Evolutionary conservation across 2,888 invertebrate species (phyloP), one percentile per base, ranked within the genome.

Genomic region (Poecilobothrus nobilitatus): DNA sequence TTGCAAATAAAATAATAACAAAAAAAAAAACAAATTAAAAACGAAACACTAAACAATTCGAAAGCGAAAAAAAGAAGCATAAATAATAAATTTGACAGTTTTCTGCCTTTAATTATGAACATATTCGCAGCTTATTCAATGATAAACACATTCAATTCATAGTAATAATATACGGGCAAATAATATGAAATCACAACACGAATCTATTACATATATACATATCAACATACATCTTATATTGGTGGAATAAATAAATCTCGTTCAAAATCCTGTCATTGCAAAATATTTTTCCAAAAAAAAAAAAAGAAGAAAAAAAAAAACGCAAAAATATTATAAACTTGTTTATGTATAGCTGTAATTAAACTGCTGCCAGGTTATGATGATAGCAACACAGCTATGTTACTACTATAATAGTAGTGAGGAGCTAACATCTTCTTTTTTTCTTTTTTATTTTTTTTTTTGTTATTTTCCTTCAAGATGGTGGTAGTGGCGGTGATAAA

Each of bases 21-120:
- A 53, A n/a, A 9, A 53, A 53, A 15, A 8, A 41, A 41, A 15
- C 53, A 53, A n/a, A 12, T 6, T 12, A 18, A 53, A 53, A 18
- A 53, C 9, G 15, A 53, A 53, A 53, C 15, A 53, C 15, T 53
- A 15, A 53, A 53, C 53, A 53, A 53, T 53, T 9, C 53, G 12
- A 53, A 53, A 18, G 2, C n/a, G 7, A 53, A 18, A 18, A 53
- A n/a, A 53, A 27, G 27, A 27, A 53, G 15, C 53, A 53, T 53
- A 53, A 53, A 53, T 53, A 53, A 53, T 53, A 53, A 53, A 53
- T 53, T 53, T 53, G 53, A 53, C 53, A 53, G 53, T 53, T 53
- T 53, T 53, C 53, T 53, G 53, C 53, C 18, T 53, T 53, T 53
- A 53, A 53, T 53, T 53, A 53, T 53, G 41, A 41, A 18, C 53